Base-by-base conservation (phyloP, 2,113 vertebrate species). In the Apteryx owenii region DNA sequence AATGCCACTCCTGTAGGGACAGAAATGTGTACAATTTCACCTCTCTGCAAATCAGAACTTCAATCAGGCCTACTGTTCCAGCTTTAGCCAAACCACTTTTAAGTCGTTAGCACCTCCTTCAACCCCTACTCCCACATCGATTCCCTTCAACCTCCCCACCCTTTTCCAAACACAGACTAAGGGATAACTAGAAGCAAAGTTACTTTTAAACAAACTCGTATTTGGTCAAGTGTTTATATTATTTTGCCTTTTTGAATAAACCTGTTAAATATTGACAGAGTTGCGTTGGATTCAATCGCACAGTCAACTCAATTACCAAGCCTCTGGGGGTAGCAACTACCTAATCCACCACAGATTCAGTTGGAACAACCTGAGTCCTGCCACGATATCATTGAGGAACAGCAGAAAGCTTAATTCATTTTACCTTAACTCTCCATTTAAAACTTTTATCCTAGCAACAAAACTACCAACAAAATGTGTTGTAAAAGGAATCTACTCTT, bases 361-460 rank as follows among this genome's bases (percentile, higher is more conserved):
- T 5, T 5, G 19, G 50, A 83, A 66, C 3, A 54, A 31, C 5
- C 2, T 0, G 5, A 14, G 16, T 16, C 23, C 48, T 61, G 28
- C n/a, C 17, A 25, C 3, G 15, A 40, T 9, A 56, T 4, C 21
- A 51, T 20, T 4, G 40, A 25, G 9, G 60, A 2, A 51, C 3
- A 75, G 31, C 3, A 58, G n/a, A 61, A 87, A 58, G 5, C 12
- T 60, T 38, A 36, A 53, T 69, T 60, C 33, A 44, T 60, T 61
- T 62, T 3, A 85, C 31, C 28, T 81, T 29, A 69, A 48, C 66
- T 69, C 18, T 29, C 28, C 16, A 61, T 17, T 31, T 65, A 23
- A 83, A 88, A 21, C 31, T 78, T 83, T 65, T 51, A 58, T 26
- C 60, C 17, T n/a, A 60, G 56, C 5, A 56, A 46, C 29, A 83